These are phyloP conservation scores for Eristalis pertinax DNA, from an alignment of 2,888 invertebrate genomes.

Conservation along the genomic window DNA sequence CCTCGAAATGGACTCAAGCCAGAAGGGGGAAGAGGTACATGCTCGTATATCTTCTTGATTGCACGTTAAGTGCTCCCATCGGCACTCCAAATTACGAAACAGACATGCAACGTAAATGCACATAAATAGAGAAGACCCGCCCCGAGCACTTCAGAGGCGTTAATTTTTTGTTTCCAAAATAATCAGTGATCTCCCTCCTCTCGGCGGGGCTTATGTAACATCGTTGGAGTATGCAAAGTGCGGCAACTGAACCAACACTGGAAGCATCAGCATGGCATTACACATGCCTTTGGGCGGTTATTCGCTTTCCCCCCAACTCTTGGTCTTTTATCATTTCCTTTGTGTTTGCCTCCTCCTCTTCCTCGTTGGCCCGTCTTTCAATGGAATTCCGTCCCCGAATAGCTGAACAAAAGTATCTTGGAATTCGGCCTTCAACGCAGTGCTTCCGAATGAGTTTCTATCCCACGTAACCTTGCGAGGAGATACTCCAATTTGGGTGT, in stretches of 20 bases:
- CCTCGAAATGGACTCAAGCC: background rate
- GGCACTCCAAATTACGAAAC: too few species aligned
- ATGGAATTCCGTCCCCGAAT: constrained; percentile 3
- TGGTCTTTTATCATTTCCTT: background rate
- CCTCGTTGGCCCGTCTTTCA: background rate
- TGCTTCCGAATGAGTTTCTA: background rate
- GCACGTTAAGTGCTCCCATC: background rate
- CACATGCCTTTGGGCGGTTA: constrained; percentile 12
- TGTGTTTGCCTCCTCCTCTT: background rate
- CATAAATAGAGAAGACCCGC: background rate
- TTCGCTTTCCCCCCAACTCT: constrained; percentile 1
- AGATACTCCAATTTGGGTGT: background rate
- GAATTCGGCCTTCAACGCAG: constrained; percentile 15
- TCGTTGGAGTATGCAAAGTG: background rate
- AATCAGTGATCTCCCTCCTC: background rate
- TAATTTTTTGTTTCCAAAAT: background rate
- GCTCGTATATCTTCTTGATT: background rate
- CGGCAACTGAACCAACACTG: constrained; percentile 1
- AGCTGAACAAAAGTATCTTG: constrained; percentile 6
- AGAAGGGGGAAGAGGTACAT: too few species aligned
- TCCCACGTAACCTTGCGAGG: constrained; percentile 21
- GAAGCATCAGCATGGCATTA: background rate
- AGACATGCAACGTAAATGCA: too few species aligned
- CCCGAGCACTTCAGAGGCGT: background rate
- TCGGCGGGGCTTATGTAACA: background rate